These are phyloP conservation scores for Ictalurus punctatus DNA, from an alignment of 2,113 vertebrate species.

Conservation along the genomic window DNA sequence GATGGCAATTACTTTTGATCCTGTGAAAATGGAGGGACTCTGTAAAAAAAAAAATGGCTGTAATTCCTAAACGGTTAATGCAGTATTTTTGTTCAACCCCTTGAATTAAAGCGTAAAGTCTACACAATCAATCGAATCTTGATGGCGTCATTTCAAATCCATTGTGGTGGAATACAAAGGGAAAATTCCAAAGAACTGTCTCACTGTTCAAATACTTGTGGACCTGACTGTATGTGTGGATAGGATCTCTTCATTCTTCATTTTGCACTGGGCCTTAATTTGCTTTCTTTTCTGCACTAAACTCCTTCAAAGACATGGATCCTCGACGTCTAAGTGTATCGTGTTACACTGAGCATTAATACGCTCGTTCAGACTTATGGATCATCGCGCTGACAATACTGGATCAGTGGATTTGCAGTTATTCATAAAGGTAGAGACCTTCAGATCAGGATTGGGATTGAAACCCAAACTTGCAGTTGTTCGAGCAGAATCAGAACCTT, in stretches of 20 bases:
- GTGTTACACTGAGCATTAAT: background rate
- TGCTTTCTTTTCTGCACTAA: background rate
- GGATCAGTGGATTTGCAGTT: background rate
- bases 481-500: background rate
- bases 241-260: background rate
- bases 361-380: background rate
- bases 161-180: no score
- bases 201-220: no score
- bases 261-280: background rate
- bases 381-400: background rate
- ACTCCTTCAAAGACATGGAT: background rate
- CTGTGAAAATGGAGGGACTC: no score
- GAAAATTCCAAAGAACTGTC: no score
- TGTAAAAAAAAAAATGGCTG: no score
- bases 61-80: no score
- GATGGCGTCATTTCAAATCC: no score
- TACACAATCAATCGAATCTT: no score
- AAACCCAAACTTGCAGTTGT: background rate
- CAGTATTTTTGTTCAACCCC: no score
- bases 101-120: no score
- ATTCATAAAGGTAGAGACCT: background rate
- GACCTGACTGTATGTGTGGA: background rate
- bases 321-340: background rate
- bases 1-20: no score
- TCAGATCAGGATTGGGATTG: background rate